Percentiles rank a stretch among this genome's conserved stretches.
phyloP scores from a whole-genome alignment of 2,888 invertebrate genomes.

The Eristalis arbustorum region DNA sequence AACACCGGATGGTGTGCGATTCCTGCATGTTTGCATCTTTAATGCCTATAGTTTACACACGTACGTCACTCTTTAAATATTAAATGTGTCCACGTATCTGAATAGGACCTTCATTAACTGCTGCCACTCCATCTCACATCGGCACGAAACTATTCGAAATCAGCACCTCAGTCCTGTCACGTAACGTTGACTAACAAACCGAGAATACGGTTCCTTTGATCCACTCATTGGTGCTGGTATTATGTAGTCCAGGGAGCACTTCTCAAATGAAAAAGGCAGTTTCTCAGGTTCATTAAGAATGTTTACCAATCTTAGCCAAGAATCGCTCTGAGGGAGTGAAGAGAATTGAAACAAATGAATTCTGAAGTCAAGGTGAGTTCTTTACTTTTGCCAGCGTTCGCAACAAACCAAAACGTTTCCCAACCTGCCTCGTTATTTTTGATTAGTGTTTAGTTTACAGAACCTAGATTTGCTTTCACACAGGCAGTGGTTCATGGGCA shows the following conservation, averaged over 20 bases:
- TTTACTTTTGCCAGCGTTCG: neutral
- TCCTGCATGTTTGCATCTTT: too few relatives aligned
- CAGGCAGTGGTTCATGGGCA: neutral
- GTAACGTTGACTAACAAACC: conserved; percentile 7
- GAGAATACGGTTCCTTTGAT: conserved; percentile 1
- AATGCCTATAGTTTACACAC: neutral
- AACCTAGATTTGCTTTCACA: neutral
- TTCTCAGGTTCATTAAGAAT: neutral
- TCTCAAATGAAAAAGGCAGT: neutral
- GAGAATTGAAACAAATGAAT: neutral
- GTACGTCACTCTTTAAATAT: neutral
- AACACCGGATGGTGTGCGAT: neutral
- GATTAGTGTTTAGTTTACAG: neutral
- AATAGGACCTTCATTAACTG: neutral
- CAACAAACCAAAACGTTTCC: neutral
- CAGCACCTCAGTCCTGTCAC: conserved; percentile 10
- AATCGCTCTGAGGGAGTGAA: neutral
- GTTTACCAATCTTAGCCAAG: neutral
- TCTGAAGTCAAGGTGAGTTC: neutral
- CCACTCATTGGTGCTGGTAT: neutral
- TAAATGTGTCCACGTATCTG: neutral
- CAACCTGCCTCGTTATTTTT: neutral
- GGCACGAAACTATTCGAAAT: neutral
- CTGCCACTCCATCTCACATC: neutral
- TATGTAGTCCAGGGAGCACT: neutral